phyloP scores from a whole-genome alignment of 1,140 invertebrate genomes.

The Drosophila asahinai region DNA sequence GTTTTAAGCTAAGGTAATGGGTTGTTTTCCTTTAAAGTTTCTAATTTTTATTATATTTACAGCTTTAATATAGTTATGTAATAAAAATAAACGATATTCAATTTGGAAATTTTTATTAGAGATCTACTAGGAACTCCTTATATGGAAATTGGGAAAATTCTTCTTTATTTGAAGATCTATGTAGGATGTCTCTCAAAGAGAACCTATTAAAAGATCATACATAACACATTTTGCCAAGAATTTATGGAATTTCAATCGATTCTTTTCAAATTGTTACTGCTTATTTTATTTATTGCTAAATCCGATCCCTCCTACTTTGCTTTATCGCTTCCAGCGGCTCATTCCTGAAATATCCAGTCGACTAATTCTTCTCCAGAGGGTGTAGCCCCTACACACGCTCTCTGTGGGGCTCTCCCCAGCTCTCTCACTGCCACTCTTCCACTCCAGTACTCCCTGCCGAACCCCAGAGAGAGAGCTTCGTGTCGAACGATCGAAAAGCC shows the following conservation, averaged over 20 bases:
- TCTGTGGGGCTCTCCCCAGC: constrained; percentile 5
- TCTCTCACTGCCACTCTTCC: constrained; percentile 10
- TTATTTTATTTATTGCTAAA: not conserved
- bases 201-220: not conserved
- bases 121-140: not conserved
- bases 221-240: not conserved
- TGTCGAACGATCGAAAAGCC: not conserved
- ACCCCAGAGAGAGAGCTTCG: constrained; percentile 5
- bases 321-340: constrained; percentile 16
- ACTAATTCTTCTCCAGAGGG: not conserved
- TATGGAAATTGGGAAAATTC: not conserved
- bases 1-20: not conserved
- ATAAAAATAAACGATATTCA: too few species aligned
- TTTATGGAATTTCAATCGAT: not conserved
- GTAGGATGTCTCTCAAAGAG: not conserved
- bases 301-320: constrained; percentile 14
- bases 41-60: too few species aligned
- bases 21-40: too few species aligned
- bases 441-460: not conserved
- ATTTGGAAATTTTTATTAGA: not conserved
- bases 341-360: constrained; percentile 39
- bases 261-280: not conserved
- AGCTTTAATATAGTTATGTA: too few species aligned
- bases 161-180: not conserved
- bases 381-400: not conserved